Evolutionary conservation across 1,140 invertebrate species (phyloP).

Genomic region (Orchestia grillus): DNA sequence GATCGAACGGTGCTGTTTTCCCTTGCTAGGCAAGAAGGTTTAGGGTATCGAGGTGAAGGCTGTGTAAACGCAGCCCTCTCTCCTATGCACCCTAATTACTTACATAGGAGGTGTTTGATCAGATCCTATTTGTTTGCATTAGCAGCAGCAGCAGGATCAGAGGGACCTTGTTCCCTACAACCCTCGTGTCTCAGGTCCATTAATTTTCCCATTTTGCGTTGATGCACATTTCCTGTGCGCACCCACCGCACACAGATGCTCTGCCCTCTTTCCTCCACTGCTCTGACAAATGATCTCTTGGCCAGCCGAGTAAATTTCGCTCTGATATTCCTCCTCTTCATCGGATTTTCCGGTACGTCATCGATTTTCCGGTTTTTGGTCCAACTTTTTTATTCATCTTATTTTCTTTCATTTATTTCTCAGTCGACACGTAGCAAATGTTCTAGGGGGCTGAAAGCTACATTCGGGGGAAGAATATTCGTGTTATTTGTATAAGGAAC

Average conservation of each 20-base stretch:
- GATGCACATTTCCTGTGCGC: not conserved
- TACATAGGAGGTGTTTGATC: not conserved
- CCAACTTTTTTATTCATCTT: not conserved
- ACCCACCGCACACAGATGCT: not conserved
- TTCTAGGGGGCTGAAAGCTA: not conserved
- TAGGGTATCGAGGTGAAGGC: not conserved
- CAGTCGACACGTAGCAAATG: not conserved
- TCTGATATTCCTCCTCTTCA: not conserved
- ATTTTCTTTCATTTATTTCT: not conserved
- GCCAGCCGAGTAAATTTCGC: not conserved
- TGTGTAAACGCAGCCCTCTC: not conserved
- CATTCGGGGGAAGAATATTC: not conserved
- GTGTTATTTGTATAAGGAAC: not conserved
- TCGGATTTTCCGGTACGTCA: not conserved
- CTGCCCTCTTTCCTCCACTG: not conserved
- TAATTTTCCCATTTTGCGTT: constrained; percentile 29
- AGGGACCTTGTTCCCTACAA: not conserved
- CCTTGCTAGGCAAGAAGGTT: not conserved
- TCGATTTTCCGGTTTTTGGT: constrained; percentile 2
- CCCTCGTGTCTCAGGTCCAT: not conserved
- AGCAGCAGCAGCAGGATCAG: not conserved
- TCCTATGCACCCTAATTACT: not conserved
- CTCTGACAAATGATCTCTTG: constrained; percentile 32
- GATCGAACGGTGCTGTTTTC: not conserved
- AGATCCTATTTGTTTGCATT: constrained; percentile 8